Base-by-base conservation (phyloP, 2,888 invertebrate species). In the Callosobruchus maculatus region DNA sequence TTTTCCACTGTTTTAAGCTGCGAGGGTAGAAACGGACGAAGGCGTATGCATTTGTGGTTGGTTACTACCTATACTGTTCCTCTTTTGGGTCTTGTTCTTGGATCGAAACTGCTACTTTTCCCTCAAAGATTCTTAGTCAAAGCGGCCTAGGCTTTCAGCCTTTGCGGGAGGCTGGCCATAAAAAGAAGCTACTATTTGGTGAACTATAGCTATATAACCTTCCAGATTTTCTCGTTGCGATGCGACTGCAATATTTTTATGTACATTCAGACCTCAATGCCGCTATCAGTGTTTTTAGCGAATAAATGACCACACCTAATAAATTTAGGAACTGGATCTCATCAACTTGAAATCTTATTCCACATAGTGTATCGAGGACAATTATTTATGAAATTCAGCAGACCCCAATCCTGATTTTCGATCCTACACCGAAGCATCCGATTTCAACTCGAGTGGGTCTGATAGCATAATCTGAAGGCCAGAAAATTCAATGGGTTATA, bases 1-100 rank as follows among this genome's bases (percentile, higher is more conserved):
- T 73, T 74, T 76, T 76, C 77, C 70, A 75, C 74, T 71, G 75
- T 75, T 77, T 73, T 49, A 22, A 21, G 70, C 66, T 49, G 49
- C 49, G 49, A 49, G 49, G 49, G 49, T 49, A 49, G 49, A 49
- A 13, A 49, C 49, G 13, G 49, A 49, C 49, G 13, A 13, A 49
- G 49, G 49, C 49, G 49, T 49, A 49, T 49, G 18, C 49, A 1
- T 13, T 49, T 1, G 49, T 49, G 13, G 49, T 49, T 49, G 13
- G 49, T 49, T 49, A 49, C 7, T 13, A 13, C n/a, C n/a, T n/a
- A n/a, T 7, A 49, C 9, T 49, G 7, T 49, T 49, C 13, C 49
- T 18, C 1, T 7, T 13, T 49, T 49, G 13, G 49, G 3, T 49
- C 3, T 49, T 49, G 49, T 49, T 18, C 26, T 2, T 7, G 3